Base-by-base conservation (phyloP, 1,140 invertebrate genomes). In the Ruditapes philippinarum region DNA sequence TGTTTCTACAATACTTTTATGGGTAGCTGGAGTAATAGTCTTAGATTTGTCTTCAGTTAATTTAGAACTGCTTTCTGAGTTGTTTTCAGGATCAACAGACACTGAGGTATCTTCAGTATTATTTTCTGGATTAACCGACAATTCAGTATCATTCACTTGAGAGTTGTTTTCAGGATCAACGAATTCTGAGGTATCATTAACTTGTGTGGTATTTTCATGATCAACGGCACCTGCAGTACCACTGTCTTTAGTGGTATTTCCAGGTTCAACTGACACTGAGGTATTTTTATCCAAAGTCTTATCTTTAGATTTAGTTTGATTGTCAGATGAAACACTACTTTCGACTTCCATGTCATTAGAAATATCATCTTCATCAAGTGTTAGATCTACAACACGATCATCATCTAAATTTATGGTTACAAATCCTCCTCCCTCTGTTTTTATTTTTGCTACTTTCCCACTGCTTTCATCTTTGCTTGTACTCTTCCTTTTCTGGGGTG, bases 361-460 rank as follows among this genome's bases (percentile, higher is more conserved):
- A 4, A 73, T 54, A 9, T 84, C 65, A 0, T 54, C 51, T 70
- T 84, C 82, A 54, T 84, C 82, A 1, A 84, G 31, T 31, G 70
- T 87, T 7, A 87, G 49, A n/a, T 87, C 84, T 0, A 87, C 68
- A 36, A 87, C 36, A 49, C 25, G 22, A 54, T n/a, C 36, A 1
- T 87, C 84, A 49, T 42, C n/a, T 3, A 19, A 0, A 17, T 31
- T 76, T 3, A 87, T 38, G 0, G 84, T 38, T 11, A 87, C n/a
- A 25, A 65, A 65, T 17, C 38, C 51, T n/a, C 84, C 84, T 79
- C 65, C 84, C 36, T 87, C 84, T 7, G 73, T 87, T 38, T 87
- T 87, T 19, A 87, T 68, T 51, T 54, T 84, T n/a, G 68, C 45
- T 7, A 70, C 42, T 51, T 70, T 84, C 38, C 33, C 68, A 40